A percentile compares a stretch with the other conserved stretches of the same genome.
phyloP scores from a whole-genome alignment of 2,888 invertebrate genomes.

The Tipula confusa region DNA sequence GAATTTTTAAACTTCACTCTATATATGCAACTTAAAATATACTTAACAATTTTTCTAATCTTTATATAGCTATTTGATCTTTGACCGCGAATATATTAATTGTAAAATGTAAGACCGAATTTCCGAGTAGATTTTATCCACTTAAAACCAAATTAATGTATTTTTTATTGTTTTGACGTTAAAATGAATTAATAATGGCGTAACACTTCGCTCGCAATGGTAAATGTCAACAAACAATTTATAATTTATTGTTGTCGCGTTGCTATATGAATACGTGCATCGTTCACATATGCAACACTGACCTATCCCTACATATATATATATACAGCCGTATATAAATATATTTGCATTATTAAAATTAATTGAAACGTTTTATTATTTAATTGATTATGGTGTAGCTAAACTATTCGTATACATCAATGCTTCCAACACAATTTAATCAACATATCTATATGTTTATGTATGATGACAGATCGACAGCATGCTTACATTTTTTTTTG shows the following conservation, averaged over 20 bases:
- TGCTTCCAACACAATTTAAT: background rate
- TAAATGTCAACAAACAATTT: background rate
- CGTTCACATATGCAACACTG: background rate
- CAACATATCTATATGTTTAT: background rate
- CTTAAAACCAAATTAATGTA: background rate
- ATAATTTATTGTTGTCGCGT: background rate
- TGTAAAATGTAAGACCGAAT: no score
- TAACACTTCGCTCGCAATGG: background rate
- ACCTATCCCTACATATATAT: background rate
- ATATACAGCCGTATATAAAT: background rate
- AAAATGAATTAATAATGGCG: background rate
- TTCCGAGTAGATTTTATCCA: no score
- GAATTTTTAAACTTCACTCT: background rate
- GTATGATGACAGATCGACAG: background rate
- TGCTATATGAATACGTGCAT: background rate
- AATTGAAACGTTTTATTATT: background rate
- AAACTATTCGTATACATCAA: background rate
- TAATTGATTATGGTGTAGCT: background rate
- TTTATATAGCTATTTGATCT: background rate
- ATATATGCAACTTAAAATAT: background rate
- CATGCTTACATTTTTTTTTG: background rate
- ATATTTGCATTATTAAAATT: constrained; percentile 20
- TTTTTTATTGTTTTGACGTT: background rate
- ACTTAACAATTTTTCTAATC: background rate
- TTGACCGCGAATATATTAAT: background rate